Base-by-base conservation (phyloP, 1,140 invertebrate genomes). In the Caenorhabditis brenneri region DNA sequence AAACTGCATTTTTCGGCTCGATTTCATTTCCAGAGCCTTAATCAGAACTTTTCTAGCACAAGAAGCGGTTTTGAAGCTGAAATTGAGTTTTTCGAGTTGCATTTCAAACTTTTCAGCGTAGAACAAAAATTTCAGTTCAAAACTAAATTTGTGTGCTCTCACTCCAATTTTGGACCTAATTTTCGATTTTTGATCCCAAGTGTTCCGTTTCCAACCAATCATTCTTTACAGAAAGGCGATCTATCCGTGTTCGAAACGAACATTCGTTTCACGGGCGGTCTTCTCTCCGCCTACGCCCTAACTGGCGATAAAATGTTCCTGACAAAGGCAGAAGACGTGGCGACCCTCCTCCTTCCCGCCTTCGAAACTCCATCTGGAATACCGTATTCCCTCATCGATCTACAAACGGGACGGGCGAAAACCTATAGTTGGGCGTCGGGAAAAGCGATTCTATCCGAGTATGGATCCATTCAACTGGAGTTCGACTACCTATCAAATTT, bases 351-450 rank as follows among this genome's bases (percentile, higher is more conserved):
- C 87, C 92, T 99, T 85, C 97, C 98, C 10, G 97, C 97, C 33
- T 99, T 99, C 92, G 94, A 98, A 86, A 98, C 97, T 15, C 95
- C 95, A 51, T 98, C 96, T n/a, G 98, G 97, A 80, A 96, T 99
- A 88, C 97, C 98, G 27, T 94, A 96, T 91, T 95, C 97, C 12
- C 93, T 99, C 86, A 94, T 98, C 88, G 97, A 97, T 92, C 93
- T 96, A 36, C 94, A 94, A 88, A 96, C 94, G 95, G 96, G 93
- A 27, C 1, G 53, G 31, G 88, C 90, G 89, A 95, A 96, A 89
- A 99, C 99, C 92, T 99, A 97, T 91, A 95, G 94, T 55, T 99
- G 97, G 97, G 97, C 97, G 0, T 95, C 95, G 87, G 96, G 96
- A 65, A 95, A 96, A 1, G 98, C 96, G 88, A 99, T 99, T 87